Conservation (phyloP, 2,888 invertebrate genomes). For the Iphiclides podalirius region DNA sequence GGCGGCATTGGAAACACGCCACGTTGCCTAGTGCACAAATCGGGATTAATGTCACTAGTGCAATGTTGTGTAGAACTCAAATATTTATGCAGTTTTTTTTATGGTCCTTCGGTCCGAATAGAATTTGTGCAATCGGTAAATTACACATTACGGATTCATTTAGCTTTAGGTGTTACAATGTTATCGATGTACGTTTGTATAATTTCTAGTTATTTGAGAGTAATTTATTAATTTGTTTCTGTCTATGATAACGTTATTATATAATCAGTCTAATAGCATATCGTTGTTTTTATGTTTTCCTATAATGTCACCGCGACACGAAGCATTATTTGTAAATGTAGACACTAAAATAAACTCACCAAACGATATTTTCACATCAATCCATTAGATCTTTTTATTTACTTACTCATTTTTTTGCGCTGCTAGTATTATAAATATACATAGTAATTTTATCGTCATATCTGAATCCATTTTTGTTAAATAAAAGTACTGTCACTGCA, state of each 20-base stretch:
- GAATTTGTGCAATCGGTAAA: too few relatives aligned
- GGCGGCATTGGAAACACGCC: conserved; percentile 12
- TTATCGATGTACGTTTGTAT: too few relatives aligned
- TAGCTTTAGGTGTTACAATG: too few relatives aligned
- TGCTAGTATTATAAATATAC: conserved; percentile 5
- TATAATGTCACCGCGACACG: conserved; percentile 20
- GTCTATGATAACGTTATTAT: too few relatives aligned
- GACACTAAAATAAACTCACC: conserved; percentile 22
- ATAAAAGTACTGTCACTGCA: neutral
- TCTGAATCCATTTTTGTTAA: neutral
- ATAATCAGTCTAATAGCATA: too few relatives aligned
- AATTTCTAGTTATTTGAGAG: too few relatives aligned
- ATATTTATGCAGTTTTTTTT: neutral
- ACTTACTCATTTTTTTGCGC: conserved; percentile 10
- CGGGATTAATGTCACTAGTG: neutral
- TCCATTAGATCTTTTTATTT: conserved; percentile 5
- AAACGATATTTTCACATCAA: conserved; percentile 6
- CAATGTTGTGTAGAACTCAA: neutral
- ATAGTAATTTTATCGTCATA: too few relatives aligned
- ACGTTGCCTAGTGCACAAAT: neutral
- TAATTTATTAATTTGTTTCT: too few relatives aligned
- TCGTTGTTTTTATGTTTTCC: too few relatives aligned
- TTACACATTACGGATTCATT: too few relatives aligned
- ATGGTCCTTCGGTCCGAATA: neutral
- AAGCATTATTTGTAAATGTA: conserved; percentile 6